These are phyloP conservation scores for Pangasius sanitwongsei DNA, from an alignment of 2,797 vertebrate genomes.

Conservation along the genomic window DNA sequence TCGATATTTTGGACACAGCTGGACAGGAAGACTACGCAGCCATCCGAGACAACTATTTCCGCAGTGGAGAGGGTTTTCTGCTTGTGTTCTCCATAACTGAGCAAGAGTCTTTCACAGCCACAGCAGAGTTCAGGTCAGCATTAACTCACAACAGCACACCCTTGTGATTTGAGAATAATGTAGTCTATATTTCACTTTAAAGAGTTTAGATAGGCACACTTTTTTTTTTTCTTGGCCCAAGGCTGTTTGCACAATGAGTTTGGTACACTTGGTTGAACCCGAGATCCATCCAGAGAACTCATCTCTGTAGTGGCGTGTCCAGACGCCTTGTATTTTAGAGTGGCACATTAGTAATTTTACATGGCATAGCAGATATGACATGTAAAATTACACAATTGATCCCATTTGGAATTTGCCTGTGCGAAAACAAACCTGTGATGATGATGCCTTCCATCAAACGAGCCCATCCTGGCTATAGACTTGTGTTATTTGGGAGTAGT, in stretches of 20 bases:
- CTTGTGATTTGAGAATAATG: not conserved
- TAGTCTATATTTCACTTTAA: not conserved
- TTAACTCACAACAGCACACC: not conserved
- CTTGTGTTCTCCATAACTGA: constrained; percentile 98
- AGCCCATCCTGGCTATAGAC: not conserved
- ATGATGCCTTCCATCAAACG: not conserved
- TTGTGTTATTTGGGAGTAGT: not conserved
- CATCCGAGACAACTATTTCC: constrained; percentile 98
- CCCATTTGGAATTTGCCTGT: not conserved
- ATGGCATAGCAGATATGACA: not conserved
- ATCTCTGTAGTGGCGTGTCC: not conserved
- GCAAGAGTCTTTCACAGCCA: constrained; percentile 92
- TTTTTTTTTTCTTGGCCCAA: too few species aligned
- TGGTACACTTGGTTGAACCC: not conserved
- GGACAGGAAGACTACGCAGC: constrained; percentile 99
- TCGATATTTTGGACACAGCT: constrained; percentile 97
- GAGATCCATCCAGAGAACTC: not conserved
- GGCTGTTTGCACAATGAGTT: not conserved
- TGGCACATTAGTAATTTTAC: not conserved
- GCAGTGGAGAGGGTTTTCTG: constrained; percentile 96
- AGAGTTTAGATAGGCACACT: not conserved
- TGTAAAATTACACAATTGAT: not conserved
- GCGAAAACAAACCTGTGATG: not conserved
- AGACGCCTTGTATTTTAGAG: not conserved
- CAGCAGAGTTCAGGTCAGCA: constrained; percentile 89